Evolutionary conservation across 2,113 vertebrate genomes (phyloP).

Genomic region (Delphinus delphis): DNA sequence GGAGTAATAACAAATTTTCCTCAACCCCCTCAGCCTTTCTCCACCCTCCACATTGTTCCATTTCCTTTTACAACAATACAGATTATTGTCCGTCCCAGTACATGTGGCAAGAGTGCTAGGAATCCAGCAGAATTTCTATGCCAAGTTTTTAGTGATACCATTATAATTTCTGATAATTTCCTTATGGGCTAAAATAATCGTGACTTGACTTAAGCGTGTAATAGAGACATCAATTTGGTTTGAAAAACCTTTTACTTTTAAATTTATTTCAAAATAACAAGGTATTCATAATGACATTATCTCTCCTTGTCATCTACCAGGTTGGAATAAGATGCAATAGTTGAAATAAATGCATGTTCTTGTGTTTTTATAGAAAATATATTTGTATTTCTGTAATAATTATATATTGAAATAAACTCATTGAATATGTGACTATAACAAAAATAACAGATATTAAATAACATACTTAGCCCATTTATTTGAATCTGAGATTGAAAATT

Average conservation of each 20-base stretch:
- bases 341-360: neutral
- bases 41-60: neutral
- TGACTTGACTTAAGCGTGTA: neutral
- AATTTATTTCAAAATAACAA: neutral
- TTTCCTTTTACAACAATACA: neutral
- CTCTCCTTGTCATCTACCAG: neutral
- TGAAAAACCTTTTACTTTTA: neutral
- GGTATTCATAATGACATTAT: neutral
- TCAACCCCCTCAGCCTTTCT: neutral
- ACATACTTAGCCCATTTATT: neutral
- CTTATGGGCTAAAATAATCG: neutral
- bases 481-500: neutral
- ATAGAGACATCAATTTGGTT: neutral
- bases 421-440: neutral
- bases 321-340: neutral
- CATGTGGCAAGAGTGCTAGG: neutral
- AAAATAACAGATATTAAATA: neutral
- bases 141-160: neutral
- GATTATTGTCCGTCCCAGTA: neutral
- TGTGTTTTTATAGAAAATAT: neutral
- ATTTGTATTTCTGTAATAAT: neutral
- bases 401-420: slow-evolving; percentile 20
- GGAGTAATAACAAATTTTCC: neutral
- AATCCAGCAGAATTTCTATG: neutral
- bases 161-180: neutral